phyloP scores from a whole-genome alignment of 2,888 invertebrate species.

The Tipula lateralis region DNA sequence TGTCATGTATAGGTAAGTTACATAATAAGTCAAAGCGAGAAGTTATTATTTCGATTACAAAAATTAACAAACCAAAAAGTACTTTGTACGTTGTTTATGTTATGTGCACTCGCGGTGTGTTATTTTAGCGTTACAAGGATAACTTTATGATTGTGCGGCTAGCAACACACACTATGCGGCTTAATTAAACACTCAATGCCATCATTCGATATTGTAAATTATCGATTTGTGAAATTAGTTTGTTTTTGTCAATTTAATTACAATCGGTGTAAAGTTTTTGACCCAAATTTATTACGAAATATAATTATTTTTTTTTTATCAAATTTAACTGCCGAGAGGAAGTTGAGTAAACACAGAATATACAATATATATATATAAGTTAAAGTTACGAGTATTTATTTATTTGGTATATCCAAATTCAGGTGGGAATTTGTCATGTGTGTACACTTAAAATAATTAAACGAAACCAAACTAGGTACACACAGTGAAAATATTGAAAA shows the following conservation, averaged over 20 bases:
- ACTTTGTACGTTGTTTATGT: not conserved
- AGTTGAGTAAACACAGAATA: not conserved
- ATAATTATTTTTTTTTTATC: not conserved
- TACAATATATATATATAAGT: not conserved
- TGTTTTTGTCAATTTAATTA: not conserved
- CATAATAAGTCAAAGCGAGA: not conserved
- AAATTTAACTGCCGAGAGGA: not conserved
- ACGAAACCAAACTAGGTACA: not conserved
- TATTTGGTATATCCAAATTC: not conserved
- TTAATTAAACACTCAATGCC: not conserved
- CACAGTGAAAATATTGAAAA: not conserved
- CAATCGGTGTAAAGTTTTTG: not conserved
- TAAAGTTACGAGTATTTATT: too few relatives aligned
- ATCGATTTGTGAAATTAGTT: slow-evolving; percentile 19
- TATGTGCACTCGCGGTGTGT: not conserved
- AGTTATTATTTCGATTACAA: slow-evolving; percentile 13
- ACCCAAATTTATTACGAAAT: not conserved
- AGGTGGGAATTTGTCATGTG: not conserved
- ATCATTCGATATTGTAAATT: not conserved
- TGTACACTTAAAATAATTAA: not conserved
- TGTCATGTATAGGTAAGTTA: not conserved
- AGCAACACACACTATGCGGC: not conserved
- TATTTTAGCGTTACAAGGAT: not conserved
- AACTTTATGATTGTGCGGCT: not conserved
- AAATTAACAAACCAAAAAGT: not conserved